Conservation (phyloP, 2,113 vertebrate species). For the Ovis canadensis region DNA sequence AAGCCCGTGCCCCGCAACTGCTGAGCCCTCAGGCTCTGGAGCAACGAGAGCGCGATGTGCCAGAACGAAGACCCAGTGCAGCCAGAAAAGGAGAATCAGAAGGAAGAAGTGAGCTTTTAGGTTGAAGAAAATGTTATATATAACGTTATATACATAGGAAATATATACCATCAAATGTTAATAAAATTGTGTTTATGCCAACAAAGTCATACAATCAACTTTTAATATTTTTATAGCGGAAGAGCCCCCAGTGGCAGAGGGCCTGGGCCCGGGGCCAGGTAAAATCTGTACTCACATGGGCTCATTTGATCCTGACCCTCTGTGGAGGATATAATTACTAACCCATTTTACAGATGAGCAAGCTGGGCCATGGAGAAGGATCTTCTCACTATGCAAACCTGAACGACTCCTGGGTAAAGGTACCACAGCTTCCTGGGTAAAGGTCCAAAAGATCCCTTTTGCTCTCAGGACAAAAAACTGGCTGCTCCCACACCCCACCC, state of each 20-base stretch:
- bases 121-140: not conserved
- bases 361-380: fast-evolving
- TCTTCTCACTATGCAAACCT: not conserved
- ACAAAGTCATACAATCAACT: not conserved
- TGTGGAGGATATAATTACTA: fast-evolving
- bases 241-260: not conserved
- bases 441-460: not conserved
- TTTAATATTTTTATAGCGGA: not conserved
- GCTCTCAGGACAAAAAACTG: not conserved
- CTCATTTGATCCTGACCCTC: not conserved
- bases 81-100: not conserved
- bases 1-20: not conserved
- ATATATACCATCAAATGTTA: not conserved
- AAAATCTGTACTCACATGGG: fast-evolving
- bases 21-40: not conserved
- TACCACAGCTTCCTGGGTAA: not conserved
- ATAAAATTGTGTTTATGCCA: not conserved
- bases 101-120: not conserved
- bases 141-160: not conserved
- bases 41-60: not conserved
- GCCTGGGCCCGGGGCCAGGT: not conserved
- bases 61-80: not conserved
- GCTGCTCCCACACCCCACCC: fast-evolving
- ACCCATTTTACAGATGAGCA: not conserved
- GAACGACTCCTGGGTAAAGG: fast-evolving